Base-by-base conservation (phyloP, 2,113 vertebrate genomes). In the Shinisaurus crocodilurus region DNA sequence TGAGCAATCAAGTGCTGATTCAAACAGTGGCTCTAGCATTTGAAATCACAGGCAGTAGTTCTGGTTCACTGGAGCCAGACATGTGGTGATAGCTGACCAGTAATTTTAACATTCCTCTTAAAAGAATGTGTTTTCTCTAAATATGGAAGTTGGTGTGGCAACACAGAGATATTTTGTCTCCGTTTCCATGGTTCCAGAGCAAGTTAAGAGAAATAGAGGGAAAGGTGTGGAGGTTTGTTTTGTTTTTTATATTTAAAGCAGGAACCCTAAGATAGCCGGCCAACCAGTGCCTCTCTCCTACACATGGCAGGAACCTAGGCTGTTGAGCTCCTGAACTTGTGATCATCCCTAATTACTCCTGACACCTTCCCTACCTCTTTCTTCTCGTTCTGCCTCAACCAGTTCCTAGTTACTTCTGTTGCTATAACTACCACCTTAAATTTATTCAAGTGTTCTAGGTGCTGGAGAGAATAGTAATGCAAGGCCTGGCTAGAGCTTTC, bases 51-150 rank as follows among this genome's bases (percentile, higher is more conserved):
- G 48, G 63, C 16, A n/a, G 54, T n/a, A 63, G 29, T 65, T 43
- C 40, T 45, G 20, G 18, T 34, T 60, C 37, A 13, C 5, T 27
- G 0, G 23, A 43, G 50, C 37, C 27, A 60, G 69, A 50, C 54
- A 25, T 18, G 25, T 1, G 45, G 65, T 16, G n/a, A 37, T 10
- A 40, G 60, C 65, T 34, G n/a, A 65, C 76, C 34, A 76, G 70
- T 84, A 89, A 83, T 89, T 89, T 82, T 89, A 15, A 83, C 70
- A 48, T 27, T 75, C 54, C 72, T 20, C 20, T 75, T 75, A 82
- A 13, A 27, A 25, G 15, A 37, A 13, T 15, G 16, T 70, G n/a
- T 75, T 75, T 75, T 75, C 70, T 87, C 85, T 75, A 70, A 60
- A 60, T 15, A 45, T 13, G 50, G 67, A 40, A 74, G 48, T 25